A percentile compares a stretch with the other conserved stretches of the same genome.
Evolutionary conservation across 2,888 invertebrate species (phyloP).

Genomic region (Terebella lapidaria): DNA sequence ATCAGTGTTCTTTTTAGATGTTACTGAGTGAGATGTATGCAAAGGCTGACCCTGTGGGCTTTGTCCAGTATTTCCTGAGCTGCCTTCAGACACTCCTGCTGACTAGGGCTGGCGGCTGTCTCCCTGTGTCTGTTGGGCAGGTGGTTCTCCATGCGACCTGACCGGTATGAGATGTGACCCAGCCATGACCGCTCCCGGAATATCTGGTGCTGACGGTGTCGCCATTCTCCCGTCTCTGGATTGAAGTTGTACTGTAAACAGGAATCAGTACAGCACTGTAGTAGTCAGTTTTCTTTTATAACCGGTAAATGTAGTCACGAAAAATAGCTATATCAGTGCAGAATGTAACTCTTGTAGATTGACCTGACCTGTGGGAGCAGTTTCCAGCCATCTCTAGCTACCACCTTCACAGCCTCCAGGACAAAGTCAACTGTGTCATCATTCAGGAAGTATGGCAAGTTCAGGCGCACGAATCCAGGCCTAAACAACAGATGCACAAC

Average conservation of each 20-base stretch:
- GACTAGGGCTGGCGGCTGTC: too few species aligned
- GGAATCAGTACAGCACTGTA: too few species aligned
- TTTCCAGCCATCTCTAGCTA: conserved; percentile 82
- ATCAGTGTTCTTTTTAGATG: too few species aligned
- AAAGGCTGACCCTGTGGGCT: neutral
- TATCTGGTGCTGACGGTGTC: conserved; percentile 67
- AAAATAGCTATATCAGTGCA: too few species aligned
- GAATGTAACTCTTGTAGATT: too few species aligned
- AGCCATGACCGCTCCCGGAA: conserved; percentile 80
- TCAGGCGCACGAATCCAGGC: conserved; percentile 81
- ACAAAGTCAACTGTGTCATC: conserved; percentile 76
- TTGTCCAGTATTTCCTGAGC: conserved; percentile 1
- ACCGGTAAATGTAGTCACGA: too few species aligned
- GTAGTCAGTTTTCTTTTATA: too few species aligned
- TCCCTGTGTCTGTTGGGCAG: neutral
- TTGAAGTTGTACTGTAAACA: conserved; percentile 72
- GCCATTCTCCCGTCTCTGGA: conserved; percentile 84
- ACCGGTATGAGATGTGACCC: conserved; percentile 68
- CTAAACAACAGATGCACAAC: conserved; percentile 14
- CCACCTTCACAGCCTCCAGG: conserved; percentile 77
- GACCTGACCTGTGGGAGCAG: conserved; percentile 65
- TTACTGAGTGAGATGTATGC: too few species aligned
- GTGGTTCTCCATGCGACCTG: conserved; percentile 69
- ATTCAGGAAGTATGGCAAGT: conserved; percentile 78
- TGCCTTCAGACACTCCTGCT: neutral